These are phyloP conservation scores for Ciconia nigra DNA, from an alignment of 2,797 vertebrate genomes.

Conservation along the genomic window DNA sequence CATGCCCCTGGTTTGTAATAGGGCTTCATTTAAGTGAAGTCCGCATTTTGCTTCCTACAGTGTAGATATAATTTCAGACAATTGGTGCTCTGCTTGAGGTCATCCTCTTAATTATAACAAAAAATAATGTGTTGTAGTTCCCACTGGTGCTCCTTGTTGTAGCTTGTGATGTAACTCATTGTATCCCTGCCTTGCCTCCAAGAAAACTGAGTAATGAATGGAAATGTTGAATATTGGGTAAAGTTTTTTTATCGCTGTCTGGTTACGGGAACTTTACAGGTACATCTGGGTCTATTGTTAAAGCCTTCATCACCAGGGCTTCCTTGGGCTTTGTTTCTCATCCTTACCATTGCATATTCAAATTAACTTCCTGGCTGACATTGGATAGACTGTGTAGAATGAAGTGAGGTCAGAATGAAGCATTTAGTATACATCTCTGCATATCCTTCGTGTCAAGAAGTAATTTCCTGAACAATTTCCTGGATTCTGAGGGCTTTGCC, in stretches of 20 bases:
- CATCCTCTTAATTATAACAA: not conserved
- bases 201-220: not conserved
- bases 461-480: not conserved
- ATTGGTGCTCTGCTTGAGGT: not conserved
- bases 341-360: not conserved
- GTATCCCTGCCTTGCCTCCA: not conserved
- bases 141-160: not conserved
- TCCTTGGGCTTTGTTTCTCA: not conserved
- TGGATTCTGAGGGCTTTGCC: not conserved
- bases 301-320: not conserved
- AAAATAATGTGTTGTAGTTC: not conserved
- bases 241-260: not conserved
- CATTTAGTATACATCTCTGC: not conserved
- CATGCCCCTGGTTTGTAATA: not conserved
- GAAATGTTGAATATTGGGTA: not conserved
- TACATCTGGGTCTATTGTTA: not conserved
- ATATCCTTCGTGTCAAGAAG: not conserved
- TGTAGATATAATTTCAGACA: not conserved
- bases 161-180: not conserved
- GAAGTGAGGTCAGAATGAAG: not conserved
- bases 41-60: not conserved
- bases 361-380: not conserved
- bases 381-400: not conserved
- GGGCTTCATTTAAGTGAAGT: not conserved
- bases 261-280: not conserved